Evolutionary conservation across 2,888 invertebrate species (phyloP).

Genomic region (Synergus gifuensis): DNA sequence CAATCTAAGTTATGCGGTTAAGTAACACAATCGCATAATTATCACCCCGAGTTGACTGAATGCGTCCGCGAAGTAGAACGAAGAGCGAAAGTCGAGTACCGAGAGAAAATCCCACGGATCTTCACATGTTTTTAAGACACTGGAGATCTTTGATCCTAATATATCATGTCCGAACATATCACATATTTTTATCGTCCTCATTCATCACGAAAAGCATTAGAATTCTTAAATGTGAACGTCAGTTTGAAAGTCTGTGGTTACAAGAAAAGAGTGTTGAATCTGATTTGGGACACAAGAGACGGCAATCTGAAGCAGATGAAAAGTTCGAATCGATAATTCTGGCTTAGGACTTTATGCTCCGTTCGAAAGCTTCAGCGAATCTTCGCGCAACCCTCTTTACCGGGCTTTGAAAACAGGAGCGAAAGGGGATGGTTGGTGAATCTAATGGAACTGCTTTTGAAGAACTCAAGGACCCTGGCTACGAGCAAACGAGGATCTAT

Average conservation of each 20-base stretch:
- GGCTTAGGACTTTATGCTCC: constrained; percentile 3
- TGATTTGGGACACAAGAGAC: neutral
- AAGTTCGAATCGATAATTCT: neutral
- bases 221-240: no score
- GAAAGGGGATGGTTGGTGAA: neutral
- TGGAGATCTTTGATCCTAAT: no score
- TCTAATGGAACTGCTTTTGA: constrained; percentile 17
- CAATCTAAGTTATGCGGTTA: constrained; percentile 55
- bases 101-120: constrained; percentile 64
- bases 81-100: constrained; percentile 63
- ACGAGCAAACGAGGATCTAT: constrained; percentile 13
- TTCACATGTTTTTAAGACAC: constrained; percentile 41
- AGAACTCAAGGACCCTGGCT: constrained; percentile 7
- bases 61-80: constrained; percentile 60
- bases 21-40: constrained; percentile 60
- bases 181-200: no score
- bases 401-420: neutral
- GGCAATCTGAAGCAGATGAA: neutral
- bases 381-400: neutral
- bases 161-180: no score
- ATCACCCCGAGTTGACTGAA: constrained; percentile 49
- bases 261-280: neutral
- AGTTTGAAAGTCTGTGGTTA: no score
- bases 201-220: no score
- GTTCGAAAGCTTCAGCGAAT: neutral